Conservation (phyloP, 2,888 invertebrate genomes). For the Ormyrus nitidulus region DNA sequence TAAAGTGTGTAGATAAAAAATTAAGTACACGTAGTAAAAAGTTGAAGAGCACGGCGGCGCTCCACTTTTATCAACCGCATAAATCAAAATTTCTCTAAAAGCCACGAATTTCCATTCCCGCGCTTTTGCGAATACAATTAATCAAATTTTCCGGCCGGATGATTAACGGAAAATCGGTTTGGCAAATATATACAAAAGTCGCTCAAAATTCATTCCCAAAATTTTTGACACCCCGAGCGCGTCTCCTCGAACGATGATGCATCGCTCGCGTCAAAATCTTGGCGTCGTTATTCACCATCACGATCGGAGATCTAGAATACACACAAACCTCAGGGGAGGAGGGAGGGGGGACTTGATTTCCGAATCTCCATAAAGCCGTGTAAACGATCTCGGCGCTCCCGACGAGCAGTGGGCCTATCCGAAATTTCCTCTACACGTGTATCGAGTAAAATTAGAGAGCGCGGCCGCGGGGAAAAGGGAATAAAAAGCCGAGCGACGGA, state of each 20-base stretch:
- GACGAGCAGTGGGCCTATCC: neutral
- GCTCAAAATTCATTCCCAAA: slow-evolving; percentile 7
- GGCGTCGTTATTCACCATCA: slow-evolving; percentile 7
- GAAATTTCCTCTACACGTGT: neutral
- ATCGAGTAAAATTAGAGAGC: neutral
- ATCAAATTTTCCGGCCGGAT: neutral
- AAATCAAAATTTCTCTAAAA: neutral
- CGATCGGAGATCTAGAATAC: slow-evolving; percentile 1
- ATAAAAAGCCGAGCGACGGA: slow-evolving; percentile 17
- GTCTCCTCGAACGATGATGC: slow-evolving; percentile 7
- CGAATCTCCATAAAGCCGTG: slow-evolving; percentile 30
- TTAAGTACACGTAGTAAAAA: too few relatives aligned
- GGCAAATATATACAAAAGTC: slow-evolving; percentile 1
- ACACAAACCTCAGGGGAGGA: neutral
- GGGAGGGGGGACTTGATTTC: slow-evolving; percentile 17
- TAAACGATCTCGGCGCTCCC: neutral
- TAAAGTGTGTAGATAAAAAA: too few relatives aligned
- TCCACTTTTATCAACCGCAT: neutral
- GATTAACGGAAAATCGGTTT: neutral
- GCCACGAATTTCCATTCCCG: neutral
- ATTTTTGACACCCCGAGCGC: neutral
- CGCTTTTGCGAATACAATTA: neutral
- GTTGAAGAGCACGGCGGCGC: too few relatives aligned
- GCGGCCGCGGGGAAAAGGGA: neutral
- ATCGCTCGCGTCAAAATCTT: neutral